These are phyloP conservation scores for Pitangus sulphuratus DNA, from an alignment of 2,797 vertebrate species.

Conservation along the genomic window DNA sequence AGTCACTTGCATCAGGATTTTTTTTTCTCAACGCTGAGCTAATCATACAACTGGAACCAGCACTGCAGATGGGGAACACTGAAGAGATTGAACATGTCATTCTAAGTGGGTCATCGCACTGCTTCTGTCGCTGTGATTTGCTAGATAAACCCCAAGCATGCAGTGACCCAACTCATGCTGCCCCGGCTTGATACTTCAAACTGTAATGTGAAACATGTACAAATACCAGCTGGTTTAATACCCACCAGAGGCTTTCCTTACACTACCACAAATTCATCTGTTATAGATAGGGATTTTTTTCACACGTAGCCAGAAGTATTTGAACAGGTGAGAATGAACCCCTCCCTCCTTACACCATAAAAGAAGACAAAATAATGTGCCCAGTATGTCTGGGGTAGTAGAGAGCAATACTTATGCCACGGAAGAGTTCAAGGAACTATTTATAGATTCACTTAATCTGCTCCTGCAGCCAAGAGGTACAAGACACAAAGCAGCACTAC, in stretches of 20 bases:
- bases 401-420: background rate
- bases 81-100: background rate
- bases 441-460: slow-evolving; percentile 1
- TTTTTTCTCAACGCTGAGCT: background rate
- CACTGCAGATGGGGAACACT: background rate
- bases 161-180: background rate
- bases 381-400: background rate
- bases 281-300: slow-evolving; percentile 7
- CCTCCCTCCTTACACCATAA: background rate
- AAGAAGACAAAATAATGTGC: background rate
- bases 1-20: background rate
- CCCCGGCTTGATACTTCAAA: background rate
- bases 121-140: background rate
- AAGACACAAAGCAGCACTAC: background rate
- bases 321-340: slow-evolving; percentile 55
- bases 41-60: background rate
- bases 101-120: background rate
- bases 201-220: slow-evolving; percentile 57
- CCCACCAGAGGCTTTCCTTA: background rate
- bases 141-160: background rate
- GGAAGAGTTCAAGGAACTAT: slow-evolving; percentile 5
- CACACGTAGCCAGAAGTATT: slow-evolving; percentile 33
- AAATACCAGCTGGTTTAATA: slow-evolving; percentile 19
- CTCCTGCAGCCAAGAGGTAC: background rate
- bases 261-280: slow-evolving; percentile 24